Conservation (phyloP, 2,113 vertebrate species). For the Urocynchramus pylzowi region DNA sequence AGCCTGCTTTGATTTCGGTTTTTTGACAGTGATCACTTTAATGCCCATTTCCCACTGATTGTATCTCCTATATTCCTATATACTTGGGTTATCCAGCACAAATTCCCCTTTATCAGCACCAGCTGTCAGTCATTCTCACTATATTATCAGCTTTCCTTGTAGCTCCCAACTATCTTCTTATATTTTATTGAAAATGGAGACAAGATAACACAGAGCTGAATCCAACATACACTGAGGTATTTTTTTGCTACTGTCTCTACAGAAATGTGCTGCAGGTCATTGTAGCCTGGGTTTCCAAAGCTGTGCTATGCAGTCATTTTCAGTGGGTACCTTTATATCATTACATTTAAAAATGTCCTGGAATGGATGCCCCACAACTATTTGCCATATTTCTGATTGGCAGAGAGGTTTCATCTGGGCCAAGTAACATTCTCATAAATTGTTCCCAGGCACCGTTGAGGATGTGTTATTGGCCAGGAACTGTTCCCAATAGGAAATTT, state of each 20-base stretch:
- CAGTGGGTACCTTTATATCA: not conserved
- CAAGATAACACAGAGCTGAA: not conserved
- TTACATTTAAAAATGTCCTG: not conserved
- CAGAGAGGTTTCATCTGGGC: not conserved
- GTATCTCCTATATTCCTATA: not conserved
- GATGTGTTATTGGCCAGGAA: not conserved
- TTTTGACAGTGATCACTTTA: not conserved
- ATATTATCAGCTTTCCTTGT: not conserved
- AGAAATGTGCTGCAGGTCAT: not conserved
- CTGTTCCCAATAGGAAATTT: not conserved
- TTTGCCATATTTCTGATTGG: not conserved
- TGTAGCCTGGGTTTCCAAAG: not conserved
- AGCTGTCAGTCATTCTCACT: not conserved
- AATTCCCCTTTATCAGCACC: not conserved
- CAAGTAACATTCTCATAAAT: not conserved
- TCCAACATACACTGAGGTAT: accelerated
- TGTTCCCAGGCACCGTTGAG: not conserved
- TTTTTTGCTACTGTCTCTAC: not conserved
- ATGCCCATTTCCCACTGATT: not conserved
- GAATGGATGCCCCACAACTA: not conserved
- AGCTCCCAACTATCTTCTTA: not conserved
- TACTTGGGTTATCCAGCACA: not conserved
- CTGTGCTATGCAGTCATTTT: not conserved
- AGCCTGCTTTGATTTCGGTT: not conserved
- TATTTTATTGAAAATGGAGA: not conserved